Conservation (phyloP, 2,888 invertebrate genomes). For the Dione juno region DNA sequence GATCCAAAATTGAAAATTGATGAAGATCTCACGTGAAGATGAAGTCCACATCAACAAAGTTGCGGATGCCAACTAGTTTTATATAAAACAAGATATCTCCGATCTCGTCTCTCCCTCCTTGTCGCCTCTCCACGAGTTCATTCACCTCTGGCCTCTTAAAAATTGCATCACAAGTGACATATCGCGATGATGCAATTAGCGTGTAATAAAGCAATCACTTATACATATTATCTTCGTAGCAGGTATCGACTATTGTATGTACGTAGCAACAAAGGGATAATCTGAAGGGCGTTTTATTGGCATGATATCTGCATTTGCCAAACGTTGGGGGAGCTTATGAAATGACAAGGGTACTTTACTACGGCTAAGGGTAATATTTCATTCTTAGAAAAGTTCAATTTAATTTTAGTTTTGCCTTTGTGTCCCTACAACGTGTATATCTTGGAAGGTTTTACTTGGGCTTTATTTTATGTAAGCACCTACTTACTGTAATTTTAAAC, state of each 20-base stretch:
- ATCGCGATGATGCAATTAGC: constrained; percentile 14
- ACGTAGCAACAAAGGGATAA: constrained; percentile 37
- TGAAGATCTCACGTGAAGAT: too few relatives aligned
- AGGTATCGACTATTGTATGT: constrained; percentile 21
- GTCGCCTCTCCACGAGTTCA: not conserved
- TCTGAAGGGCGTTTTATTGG: constrained; percentile 39
- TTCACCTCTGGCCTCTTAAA: not conserved
- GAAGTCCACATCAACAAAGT: too few relatives aligned
- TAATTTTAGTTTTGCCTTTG: constrained; percentile 17
- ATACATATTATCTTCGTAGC: constrained; percentile 6
- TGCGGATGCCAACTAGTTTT: not conserved
- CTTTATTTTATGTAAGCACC: too few relatives aligned
- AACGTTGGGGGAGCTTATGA: constrained; percentile 31
- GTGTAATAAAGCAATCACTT: constrained; percentile 27
- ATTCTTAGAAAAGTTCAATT: constrained; percentile 24
- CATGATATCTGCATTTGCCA: constrained; percentile 39
- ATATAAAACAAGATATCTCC: not conserved
- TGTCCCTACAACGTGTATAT: not conserved
- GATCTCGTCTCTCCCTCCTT: not conserved
- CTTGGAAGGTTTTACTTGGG: not conserved
- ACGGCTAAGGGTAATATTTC: constrained; percentile 8
- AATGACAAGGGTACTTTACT: constrained; percentile 15
- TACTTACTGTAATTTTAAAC: not conserved
- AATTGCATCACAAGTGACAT: constrained; percentile 4
- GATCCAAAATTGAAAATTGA: too few relatives aligned